Evolutionary conservation across 2,888 invertebrate species (phyloP), one percentile per base, ranked within the genome.

Genomic region (Pristionchus mayeri): DNA sequence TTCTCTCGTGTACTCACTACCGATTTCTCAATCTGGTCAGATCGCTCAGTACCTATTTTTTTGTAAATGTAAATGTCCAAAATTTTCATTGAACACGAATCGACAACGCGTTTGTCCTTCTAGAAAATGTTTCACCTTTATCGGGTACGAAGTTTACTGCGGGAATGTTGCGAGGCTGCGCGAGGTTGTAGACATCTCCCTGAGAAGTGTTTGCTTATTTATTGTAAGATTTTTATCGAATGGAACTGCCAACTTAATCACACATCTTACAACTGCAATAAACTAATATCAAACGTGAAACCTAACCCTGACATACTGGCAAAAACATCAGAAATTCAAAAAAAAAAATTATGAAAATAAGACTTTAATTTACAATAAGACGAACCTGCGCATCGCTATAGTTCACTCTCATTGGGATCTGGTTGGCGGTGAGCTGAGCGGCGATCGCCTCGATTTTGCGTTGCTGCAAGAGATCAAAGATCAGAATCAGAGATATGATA

Each of bases 91-190:
- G n/a, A n/a, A n/a, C n/a, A n/a, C n/a, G n/a, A n/a, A n/a, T n/a
- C n/a, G n/a, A n/a, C n/a, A n/a, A n/a, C 54, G 7, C 21, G 54
- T 54, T 54, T 54, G 7, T 21, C 21, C 21, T 21, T 13, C 54
- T 7, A n/a, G 16, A 54, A 21, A 27, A 67, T 13, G 27, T 7
- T 13, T 54, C 54, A 54, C 84, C 84, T 84, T 84, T 84, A 34
- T 84, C 84, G 9, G 84, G 84, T n/a, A 84, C 75, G 54, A 75
- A 84, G 21, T 57, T 84, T n/a, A 84, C 84, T 6, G 71, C 71
- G 4, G 84, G 84, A 40, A 84, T 84, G 54, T 71, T 27, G 0
- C 84, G 71, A 24, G 50, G 40, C 34, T 50, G 37, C 18, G 84
- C 84, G 27, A 84, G 50, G 27, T 75, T 50, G 84, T 71, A 84